Evolutionary conservation across 2,113 vertebrate genomes (phyloP).

Genomic region (Ciconia stormi): DNA sequence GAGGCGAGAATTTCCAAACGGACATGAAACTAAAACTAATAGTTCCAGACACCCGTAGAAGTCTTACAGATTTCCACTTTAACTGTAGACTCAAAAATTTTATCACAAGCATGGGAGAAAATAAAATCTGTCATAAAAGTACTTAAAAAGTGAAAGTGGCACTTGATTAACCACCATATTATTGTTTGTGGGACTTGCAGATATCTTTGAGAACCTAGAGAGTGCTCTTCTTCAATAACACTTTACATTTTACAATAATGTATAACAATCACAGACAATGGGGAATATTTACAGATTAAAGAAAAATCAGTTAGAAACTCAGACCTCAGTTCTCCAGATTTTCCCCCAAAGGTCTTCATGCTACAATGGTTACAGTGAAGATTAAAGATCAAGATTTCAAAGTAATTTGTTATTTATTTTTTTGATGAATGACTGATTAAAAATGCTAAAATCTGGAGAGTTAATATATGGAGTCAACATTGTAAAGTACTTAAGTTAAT

Average conservation of each 20-base stretch:
- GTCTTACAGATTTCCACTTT: neutral
- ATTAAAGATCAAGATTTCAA: constrained; percentile 28
- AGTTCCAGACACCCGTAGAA: neutral
- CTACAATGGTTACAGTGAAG: neutral
- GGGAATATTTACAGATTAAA: neutral
- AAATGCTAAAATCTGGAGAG: neutral
- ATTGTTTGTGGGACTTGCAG: neutral
- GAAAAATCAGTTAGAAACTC: constrained; percentile 26
- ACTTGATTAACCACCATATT: neutral
- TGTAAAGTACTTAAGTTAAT: neutral
- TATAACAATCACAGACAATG: neutral
- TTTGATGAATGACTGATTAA: neutral
- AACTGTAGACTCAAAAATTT: neutral
- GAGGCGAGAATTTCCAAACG: neutral
- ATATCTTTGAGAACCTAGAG: neutral
- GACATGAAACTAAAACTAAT: neutral
- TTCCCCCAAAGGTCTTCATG: neutral
- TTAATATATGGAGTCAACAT: neutral
- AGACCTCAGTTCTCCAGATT: neutral
- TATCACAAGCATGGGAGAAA: neutral
- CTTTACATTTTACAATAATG: neutral
- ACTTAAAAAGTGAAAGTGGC: neutral
- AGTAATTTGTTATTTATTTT: neutral
- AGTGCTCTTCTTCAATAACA: neutral
- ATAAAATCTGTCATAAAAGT: neutral